Conservation (phyloP, 2,113 vertebrate genomes). For the Colossoma macropomum region DNA sequence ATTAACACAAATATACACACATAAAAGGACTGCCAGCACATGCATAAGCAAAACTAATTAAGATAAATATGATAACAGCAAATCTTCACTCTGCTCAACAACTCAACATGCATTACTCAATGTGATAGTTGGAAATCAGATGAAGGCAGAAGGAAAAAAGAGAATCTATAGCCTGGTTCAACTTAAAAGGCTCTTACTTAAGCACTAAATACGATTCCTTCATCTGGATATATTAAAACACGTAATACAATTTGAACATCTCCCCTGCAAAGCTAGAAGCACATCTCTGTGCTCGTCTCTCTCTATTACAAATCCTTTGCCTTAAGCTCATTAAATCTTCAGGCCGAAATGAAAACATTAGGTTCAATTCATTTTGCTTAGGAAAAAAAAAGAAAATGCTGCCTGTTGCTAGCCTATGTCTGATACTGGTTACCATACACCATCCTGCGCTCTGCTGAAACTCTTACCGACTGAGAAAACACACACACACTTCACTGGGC, state of each 20-base stretch:
- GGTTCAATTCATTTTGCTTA: conserved; percentile 30
- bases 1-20: neutral
- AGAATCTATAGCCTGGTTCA: conserved; percentile 23
- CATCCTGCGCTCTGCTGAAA: neutral
- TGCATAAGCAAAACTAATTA: conserved; percentile 36
- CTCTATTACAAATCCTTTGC: neutral
- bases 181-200: conserved; percentile 32
- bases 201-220: conserved; percentile 40
- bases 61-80: conserved; percentile 34
- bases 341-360: conserved; percentile 22
- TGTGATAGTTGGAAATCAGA: conserved; percentile 43
- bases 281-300: neutral
- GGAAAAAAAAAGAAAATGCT: conserved; percentile 18
- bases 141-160: conserved; percentile 16
- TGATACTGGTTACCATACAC: conserved; percentile 6
- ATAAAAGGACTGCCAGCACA: neutral
- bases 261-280: conserved; percentile 6
- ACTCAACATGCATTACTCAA: conserved; percentile 40
- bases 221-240: conserved; percentile 44
- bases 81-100: conserved; percentile 41
- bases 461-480: neutral
- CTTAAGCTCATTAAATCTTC: conserved; percentile 15
- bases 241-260: conserved; percentile 33
- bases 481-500: neutral
- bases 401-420: conserved; percentile 6